These are phyloP conservation scores for Sebastes nivosus DNA, from an alignment of 2,797 vertebrate species.

Conservation along the genomic window DNA sequence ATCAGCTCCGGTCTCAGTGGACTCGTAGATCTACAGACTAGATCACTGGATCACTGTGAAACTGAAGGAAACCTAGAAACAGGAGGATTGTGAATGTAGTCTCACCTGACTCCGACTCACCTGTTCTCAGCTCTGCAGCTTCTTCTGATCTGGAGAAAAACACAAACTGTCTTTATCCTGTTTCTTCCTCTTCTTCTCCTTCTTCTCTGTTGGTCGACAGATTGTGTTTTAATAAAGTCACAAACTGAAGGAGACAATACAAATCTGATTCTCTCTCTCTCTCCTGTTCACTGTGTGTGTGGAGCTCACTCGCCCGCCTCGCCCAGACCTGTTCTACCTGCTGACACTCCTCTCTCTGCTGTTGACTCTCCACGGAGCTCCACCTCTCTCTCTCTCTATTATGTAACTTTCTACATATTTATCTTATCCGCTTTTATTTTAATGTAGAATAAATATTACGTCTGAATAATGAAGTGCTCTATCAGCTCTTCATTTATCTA, in stretches of 20 bases:
- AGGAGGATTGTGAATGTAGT: not conserved
- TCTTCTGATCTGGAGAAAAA: not conserved
- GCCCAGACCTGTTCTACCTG: slow-evolving; percentile 65
- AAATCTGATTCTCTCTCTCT: slow-evolving; percentile 19
- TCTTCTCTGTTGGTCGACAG: not conserved
- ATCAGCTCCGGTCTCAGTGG: not conserved
- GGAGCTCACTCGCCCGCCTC: slow-evolving; percentile 36
- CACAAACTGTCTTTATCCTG: not conserved
- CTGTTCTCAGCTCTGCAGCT: too few species aligned
- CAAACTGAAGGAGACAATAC: not conserved
- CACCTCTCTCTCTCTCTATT: not conserved
- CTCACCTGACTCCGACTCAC: not conserved
- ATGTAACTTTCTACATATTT: not conserved
- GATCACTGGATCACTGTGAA: not conserved
- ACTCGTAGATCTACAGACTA: too few species aligned
- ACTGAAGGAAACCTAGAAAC: not conserved
- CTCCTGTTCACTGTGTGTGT: not conserved
- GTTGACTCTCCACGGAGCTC: slow-evolving; percentile 15
- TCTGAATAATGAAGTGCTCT: not conserved
- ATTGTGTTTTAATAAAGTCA: not conserved
- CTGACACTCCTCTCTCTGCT: slow-evolving; percentile 17
- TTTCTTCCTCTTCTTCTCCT: not conserved
- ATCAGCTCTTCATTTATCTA: not conserved
- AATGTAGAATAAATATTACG: not conserved
- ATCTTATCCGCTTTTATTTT: not conserved